Evolutionary conservation across 2,797 vertebrate species (phyloP), one percentile per base, ranked within the genome.

Genomic region (Pangasius macronema): DNA sequence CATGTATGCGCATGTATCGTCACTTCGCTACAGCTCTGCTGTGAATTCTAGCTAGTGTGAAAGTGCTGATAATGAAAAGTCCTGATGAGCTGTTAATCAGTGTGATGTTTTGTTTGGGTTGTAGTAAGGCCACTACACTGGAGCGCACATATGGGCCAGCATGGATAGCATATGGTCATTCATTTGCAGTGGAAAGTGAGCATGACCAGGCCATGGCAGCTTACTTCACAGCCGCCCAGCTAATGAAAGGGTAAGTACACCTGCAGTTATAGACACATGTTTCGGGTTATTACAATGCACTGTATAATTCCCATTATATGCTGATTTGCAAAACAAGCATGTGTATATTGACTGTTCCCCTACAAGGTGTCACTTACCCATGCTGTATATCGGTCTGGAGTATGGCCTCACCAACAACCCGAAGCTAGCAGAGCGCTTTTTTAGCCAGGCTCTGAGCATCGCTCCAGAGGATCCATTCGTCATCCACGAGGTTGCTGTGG

Each of bases 201-300:
- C 99, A 99, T 2, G 98, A 99, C 92, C 99, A 99, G 87, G 99
- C 98, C 11, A 99, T 99, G 99, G 99, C 99, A 70, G 99, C 99
- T 0, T 99, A 99, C 90, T 99, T 99, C 92, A 99, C 99, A 46
- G 98, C 99, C 49, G 97, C 99, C 0, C 98, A 99, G 94, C 96
- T 99, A 84, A 99, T 99, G 99, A 99, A 99, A 95, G 98, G 99
- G 99, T 99, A 93, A 5, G 94, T 91, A 16, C 18, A 84, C 24
- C 49, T 88, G 9, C 7, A 8, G 0, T 76, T 72, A n/a, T 73
- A 65, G 57, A n/a, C 0, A 18, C 4, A 11, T 83, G 80, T 63
- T 63, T 63, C 7, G 30, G 57, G 24, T 68, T 68, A 27, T 63
- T 61, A 0, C 9, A 82, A 18, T 65, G n/a, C 14, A 83, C 33